Percentiles rank a stretch among this genome's conserved stretches.
phyloP scores from a whole-genome alignment of 1,140 invertebrate genomes.

The Gryon sp. region DNA sequence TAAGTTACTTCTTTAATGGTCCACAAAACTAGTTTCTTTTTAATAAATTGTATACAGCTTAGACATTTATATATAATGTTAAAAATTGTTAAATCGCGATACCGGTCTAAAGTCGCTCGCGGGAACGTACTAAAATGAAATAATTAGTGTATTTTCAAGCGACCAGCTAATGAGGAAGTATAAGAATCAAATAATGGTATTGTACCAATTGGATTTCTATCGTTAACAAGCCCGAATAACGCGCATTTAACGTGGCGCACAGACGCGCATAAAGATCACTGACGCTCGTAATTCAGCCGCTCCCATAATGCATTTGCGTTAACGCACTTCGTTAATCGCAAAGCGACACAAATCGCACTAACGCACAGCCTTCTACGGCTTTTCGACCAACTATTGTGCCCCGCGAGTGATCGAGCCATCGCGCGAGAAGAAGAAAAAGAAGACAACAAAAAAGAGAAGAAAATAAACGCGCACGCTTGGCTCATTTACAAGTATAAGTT shows the following conservation, averaged over 20 bases:
- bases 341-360: constrained; percentile 59
- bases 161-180: constrained; percentile 69
- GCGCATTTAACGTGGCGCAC: constrained; percentile 45
- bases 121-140: constrained; percentile 72
- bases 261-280: constrained; percentile 71
- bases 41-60: constrained; percentile 25
- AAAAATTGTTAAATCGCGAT: constrained; percentile 18
- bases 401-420: constrained; percentile 21
- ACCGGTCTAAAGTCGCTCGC: constrained; percentile 48
- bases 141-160: constrained; percentile 70
- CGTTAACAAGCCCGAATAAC: constrained; percentile 74
- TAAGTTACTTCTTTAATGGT: constrained; percentile 1
- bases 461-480: constrained; percentile 12
- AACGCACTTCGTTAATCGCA: constrained; percentile 73
- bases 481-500: constrained; percentile 54
- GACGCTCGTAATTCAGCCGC: constrained; percentile 71
- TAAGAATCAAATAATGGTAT: constrained; percentile 77
- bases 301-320: constrained; percentile 72
- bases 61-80: constrained; percentile 2
- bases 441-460: too few relatives aligned
- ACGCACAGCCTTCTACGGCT: constrained; percentile 59
- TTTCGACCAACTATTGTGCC: constrained; percentile 54
- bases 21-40: constrained; percentile 37
- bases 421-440: constrained; percentile 35
- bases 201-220: constrained; percentile 77